A percentile compares a stretch with the other conserved stretches of the same genome.
phyloP scores from a whole-genome alignment of 1,140 invertebrate species.

The Dendrolimus punctatus region DNA sequence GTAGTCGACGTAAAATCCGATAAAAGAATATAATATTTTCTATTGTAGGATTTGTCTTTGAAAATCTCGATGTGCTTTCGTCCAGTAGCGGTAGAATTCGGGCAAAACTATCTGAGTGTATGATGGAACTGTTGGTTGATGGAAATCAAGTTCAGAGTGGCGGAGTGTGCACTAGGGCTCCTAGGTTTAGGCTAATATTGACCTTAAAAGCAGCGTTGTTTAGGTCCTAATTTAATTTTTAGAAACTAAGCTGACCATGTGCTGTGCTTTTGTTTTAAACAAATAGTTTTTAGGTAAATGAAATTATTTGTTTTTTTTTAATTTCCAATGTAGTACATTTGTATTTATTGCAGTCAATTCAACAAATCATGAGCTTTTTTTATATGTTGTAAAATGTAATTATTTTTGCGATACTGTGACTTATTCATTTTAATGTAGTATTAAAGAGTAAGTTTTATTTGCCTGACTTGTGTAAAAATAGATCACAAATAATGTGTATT shows the following conservation, averaged over 20 bases:
- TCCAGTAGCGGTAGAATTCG: constrained; percentile 57
- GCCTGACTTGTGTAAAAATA: constrained; percentile 51
- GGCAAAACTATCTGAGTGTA: constrained; percentile 21
- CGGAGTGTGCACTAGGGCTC: constrained; percentile 49
- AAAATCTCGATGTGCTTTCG: constrained; percentile 68
- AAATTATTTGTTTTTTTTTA: constrained; percentile 62
- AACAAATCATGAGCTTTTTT: constrained; percentile 50
- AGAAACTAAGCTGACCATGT: constrained; percentile 68
- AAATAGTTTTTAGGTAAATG: constrained; percentile 55
- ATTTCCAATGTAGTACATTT: constrained; percentile 30
- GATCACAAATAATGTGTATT: constrained; percentile 60
- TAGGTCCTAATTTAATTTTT: constrained; percentile 62
- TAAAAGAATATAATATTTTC: constrained; percentile 47
- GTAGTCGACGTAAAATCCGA: constrained; percentile 46
- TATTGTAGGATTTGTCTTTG: constrained; percentile 65
- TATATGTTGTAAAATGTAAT: constrained; percentile 30
- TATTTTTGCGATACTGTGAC: constrained; percentile 33
- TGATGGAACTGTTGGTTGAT: constrained; percentile 1
- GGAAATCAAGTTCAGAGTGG: constrained; percentile 9
- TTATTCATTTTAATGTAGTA: constrained; percentile 34
- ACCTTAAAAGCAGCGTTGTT: constrained; percentile 47
- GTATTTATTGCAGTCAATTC: constrained; percentile 66
- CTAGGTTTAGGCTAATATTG: constrained; percentile 56
- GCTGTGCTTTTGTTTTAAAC: constrained; percentile 71
- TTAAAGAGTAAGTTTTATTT: constrained; percentile 34